phyloP scores from a whole-genome alignment of 2,888 invertebrate genomes.

The Hemicrepidius hirtus region DNA sequence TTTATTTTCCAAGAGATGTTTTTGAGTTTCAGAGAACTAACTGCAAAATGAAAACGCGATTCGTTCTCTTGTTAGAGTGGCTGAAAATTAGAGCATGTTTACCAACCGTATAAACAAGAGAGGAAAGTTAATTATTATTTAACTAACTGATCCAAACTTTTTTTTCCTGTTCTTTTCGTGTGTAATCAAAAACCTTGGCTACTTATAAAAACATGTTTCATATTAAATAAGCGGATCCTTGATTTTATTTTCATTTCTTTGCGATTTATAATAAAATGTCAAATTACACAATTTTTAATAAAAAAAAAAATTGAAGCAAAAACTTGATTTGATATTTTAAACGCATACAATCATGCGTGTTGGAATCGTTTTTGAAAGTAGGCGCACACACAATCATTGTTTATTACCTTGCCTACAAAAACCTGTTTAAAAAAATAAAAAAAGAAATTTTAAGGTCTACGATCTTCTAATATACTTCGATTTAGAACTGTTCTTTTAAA shows the following conservation, averaged over 20 bases:
- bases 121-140: constrained; percentile 18
- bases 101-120: constrained; percentile 29
- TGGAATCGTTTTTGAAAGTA: constrained; percentile 5
- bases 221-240: no score
- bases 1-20: constrained; percentile 25
- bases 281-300: no score
- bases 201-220: no score
- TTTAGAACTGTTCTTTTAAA: no score
- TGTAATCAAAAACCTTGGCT: no score
- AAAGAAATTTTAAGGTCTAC: constrained; percentile 22
- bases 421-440: constrained; percentile 1
- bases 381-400: constrained; percentile 1
- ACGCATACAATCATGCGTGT: no score
- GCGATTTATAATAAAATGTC: no score
- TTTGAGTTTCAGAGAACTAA: constrained; percentile 25
- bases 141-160: constrained; percentile 10
- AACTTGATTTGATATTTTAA: no score
- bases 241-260: no score
- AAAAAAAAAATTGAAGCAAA: no score
- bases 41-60: constrained; percentile 16
- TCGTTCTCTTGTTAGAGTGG: constrained; percentile 12
- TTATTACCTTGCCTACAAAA: constrained; percentile 20
- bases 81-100: constrained; percentile 30
- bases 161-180: background rate
- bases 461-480: constrained; percentile 3